A percentile compares a stretch with the other conserved stretches of the same genome.
phyloP scores from a whole-genome alignment of 1,140 invertebrate genomes.

The Anastrepha ludens region DNA sequence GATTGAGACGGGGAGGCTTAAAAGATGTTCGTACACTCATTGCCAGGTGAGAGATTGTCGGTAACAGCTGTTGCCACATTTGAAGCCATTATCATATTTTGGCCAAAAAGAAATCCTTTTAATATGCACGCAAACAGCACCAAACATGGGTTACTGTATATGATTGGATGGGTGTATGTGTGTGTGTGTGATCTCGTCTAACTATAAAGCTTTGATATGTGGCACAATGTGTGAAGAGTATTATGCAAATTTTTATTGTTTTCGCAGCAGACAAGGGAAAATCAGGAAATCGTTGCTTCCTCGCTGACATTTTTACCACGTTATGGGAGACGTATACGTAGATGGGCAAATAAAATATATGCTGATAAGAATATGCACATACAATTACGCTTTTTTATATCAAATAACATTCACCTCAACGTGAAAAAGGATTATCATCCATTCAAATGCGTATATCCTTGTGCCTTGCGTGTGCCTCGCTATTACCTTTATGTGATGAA shows the following conservation, averaged over 20 bases:
- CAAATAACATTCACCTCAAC: slow-evolving; percentile 30
- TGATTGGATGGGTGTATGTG: background rate
- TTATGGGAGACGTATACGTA: background rate
- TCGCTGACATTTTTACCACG: background rate
- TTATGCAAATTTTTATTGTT: slow-evolving; percentile 48
- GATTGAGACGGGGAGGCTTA: background rate
- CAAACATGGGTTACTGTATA: background rate
- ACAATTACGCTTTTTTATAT: background rate
- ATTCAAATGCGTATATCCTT: slow-evolving; percentile 20
- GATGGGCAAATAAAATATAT: background rate
- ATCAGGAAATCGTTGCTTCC: background rate
- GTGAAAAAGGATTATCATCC: slow-evolving; percentile 24
- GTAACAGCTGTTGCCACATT: slow-evolving; percentile 46
- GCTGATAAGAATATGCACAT: background rate
- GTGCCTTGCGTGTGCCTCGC: background rate
- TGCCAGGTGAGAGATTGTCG: slow-evolving; percentile 31
- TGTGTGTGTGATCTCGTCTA: background rate
- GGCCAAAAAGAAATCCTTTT: slow-evolving; percentile 9
- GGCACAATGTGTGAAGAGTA: background rate
- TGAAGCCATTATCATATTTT: slow-evolving; percentile 44
- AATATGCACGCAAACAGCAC: background rate
- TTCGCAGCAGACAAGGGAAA: background rate
- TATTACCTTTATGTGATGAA: slow-evolving; percentile 4
- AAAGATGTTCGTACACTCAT: background rate
- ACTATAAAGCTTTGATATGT: background rate